Evolutionary conservation across 2,113 vertebrate genomes (phyloP), one percentile per base, ranked within the genome.

Genomic region (Oncorhynchus masou): DNA sequence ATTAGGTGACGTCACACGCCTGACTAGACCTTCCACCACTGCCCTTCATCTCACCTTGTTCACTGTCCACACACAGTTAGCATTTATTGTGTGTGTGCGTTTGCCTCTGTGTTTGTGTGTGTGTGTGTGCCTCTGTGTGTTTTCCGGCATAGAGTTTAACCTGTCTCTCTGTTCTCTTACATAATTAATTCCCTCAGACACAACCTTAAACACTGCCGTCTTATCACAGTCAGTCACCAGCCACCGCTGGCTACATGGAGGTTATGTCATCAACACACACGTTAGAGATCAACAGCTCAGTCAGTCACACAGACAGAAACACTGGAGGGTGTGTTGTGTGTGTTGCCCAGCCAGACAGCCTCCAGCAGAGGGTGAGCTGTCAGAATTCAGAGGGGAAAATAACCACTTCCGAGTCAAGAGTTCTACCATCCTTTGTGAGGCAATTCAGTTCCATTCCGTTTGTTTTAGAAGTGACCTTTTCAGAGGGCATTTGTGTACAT

Each of bases 181-280:
- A 78, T 75, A 60, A 80, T 9, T 0, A 4, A 27, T 4, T 51
- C 49, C 39, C 29, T 24, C 71, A 71, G 71, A 49, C 45, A 9
- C 22, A n/a, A 66, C 6, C 22, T 70, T 48, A 68, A 15, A 13
- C 64, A 25, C 65, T 31, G 59, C 5, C 31, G 39, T 7, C 62
- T 24, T 27, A 64, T 25, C 22, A 24, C 62, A 0, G 19, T n/a
- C 20, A n/a, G 59, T 62, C 59, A 62, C 39, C 39, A 3, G 20
- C 11, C 9, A 0, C 24, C 31, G 1, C 3, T 69, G 64, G 62
- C 51, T 3, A 64, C 0, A 48, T 4, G 25, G 67, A 45, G 83
- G 49, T 76, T 48, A 11, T n/a, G 24, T 39, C 34, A 29, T 70
- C 39, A 45, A 45, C 39, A 72, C 81, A 64, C 73, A 68, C 59